These are phyloP conservation scores for Abscondita cerata DNA, from an alignment of 2,888 invertebrate species.

Conservation along the genomic window DNA sequence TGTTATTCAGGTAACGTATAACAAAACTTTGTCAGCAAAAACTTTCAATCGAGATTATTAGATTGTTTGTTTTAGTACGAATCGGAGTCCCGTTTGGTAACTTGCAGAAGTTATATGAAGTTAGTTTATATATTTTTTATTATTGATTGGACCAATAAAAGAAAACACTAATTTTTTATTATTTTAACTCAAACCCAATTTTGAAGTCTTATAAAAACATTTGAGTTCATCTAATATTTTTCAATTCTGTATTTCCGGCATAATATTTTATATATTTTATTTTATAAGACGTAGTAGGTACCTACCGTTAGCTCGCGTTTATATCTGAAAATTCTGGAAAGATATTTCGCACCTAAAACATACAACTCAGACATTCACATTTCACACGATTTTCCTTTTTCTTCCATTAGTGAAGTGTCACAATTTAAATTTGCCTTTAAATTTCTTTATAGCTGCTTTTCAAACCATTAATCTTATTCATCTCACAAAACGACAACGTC, in stretches of 20 bases:
- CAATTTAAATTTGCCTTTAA: constrained; percentile 19
- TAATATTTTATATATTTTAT: constrained; percentile 36
- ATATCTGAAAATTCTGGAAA: constrained; percentile 34
- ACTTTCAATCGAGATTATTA: constrained; percentile 20
- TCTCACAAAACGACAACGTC: no score
- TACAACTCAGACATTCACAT: constrained; percentile 36
- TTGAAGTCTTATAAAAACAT: background rate
- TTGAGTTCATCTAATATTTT: constrained; percentile 2
- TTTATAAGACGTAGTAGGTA: constrained; percentile 27
- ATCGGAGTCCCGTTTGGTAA: constrained; percentile 11
- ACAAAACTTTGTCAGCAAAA: constrained; percentile 11
- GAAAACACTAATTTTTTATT: no score
- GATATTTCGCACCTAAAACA: constrained; percentile 32
- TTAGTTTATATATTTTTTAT: background rate
- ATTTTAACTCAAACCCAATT: no score
- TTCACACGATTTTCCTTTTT: constrained; percentile 49
- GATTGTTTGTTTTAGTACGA: constrained; percentile 14
- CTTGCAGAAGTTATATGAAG: constrained; percentile 4
- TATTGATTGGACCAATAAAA: no score
- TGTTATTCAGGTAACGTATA: background rate
- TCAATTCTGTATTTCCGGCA: constrained; percentile 22
- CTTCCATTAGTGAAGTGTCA: constrained; percentile 47
- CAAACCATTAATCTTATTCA: constrained; percentile 40
- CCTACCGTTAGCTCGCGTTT: constrained; percentile 19
- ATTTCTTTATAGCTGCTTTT: no score